Conservation (phyloP, 2,113 vertebrate species). For the Rhynchomys soricoides region DNA sequence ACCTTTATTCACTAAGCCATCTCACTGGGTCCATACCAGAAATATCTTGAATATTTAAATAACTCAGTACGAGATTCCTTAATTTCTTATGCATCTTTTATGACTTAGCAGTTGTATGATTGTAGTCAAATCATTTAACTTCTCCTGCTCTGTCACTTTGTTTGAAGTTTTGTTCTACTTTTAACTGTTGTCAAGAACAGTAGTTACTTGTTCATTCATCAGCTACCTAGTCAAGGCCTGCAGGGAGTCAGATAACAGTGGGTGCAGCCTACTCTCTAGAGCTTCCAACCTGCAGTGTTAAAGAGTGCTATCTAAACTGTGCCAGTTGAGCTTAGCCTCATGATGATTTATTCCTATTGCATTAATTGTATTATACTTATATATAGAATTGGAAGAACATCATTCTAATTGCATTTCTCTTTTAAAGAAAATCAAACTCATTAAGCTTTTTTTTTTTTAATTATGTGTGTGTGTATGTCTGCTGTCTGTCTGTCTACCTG, state of each 20-base stretch:
- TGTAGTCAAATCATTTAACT: conserved; percentile 44
- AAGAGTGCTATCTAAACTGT: not conserved
- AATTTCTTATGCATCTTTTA: not conserved
- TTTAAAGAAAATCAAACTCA: conserved; percentile 57
- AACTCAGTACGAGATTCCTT: not conserved
- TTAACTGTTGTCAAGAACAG: conserved; percentile 18
- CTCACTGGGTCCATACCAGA: not conserved
- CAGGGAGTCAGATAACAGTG: not conserved
- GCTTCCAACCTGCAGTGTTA: not conserved
- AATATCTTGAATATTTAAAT: conserved; percentile 15
- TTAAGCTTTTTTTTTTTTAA: not conserved
- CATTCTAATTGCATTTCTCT: conserved; percentile 25
- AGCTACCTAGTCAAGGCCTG: not conserved
- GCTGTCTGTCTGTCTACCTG: not conserved
- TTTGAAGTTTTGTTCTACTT: not conserved
- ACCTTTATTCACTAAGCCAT: not conserved
- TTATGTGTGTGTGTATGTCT: not conserved
- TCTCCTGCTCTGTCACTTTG: not conserved
- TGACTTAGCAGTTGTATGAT: conserved; percentile 37
- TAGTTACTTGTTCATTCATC: not conserved
- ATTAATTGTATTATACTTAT: no score
- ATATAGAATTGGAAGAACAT: conserved; percentile 5
- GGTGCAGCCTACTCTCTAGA: not conserved
- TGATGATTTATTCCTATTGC: not conserved
- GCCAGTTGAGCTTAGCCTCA: conserved; percentile 11